Evolutionary conservation across 37 sponge, comb jelly and placozoan species (phyloP).

Genomic region (Trichoplax adhaerens): DNA sequence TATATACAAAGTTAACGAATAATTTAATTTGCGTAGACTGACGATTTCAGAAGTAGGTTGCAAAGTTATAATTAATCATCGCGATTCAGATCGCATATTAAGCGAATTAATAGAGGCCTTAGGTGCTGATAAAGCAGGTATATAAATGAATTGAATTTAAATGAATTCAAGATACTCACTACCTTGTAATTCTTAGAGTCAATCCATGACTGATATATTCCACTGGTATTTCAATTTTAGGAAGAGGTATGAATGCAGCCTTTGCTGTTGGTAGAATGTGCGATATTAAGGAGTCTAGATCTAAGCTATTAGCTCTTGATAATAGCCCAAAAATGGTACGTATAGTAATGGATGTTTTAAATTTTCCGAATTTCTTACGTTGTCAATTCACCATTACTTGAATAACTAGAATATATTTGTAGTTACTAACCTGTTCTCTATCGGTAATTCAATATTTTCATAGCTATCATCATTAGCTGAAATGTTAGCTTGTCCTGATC

Average conservation of each 20-base stretch:
- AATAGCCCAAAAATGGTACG: constrained; percentile 15
- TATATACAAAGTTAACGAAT: too few relatives aligned
- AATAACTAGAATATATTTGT: background rate
- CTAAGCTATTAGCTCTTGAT: constrained; percentile 12
- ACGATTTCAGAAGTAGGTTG: too few relatives aligned
- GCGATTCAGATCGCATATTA: too few relatives aligned
- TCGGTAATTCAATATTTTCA: background rate
- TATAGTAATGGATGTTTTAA: background rate
- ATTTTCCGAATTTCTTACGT: background rate
- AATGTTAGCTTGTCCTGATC: constrained; percentile 10
- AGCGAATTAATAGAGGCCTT: too few relatives aligned
- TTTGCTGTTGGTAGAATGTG: constrained; percentile 13
- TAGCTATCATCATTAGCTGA: constrained; percentile 4
- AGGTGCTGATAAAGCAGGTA: too few relatives aligned
- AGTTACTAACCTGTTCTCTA: background rate
- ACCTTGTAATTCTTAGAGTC: too few relatives aligned
- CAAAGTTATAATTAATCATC: too few relatives aligned
- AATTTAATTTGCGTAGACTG: too few relatives aligned
- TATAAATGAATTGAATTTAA: too few relatives aligned
- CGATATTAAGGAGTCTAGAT: constrained; percentile 13
- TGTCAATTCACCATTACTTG: background rate
- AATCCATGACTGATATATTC: too few relatives aligned
- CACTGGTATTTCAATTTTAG: background rate
- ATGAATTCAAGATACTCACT: too few relatives aligned
- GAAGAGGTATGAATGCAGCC: constrained; percentile 19